Conservation (phyloP, 2,888 invertebrate species). For the Barypeithes pellucidus region DNA sequence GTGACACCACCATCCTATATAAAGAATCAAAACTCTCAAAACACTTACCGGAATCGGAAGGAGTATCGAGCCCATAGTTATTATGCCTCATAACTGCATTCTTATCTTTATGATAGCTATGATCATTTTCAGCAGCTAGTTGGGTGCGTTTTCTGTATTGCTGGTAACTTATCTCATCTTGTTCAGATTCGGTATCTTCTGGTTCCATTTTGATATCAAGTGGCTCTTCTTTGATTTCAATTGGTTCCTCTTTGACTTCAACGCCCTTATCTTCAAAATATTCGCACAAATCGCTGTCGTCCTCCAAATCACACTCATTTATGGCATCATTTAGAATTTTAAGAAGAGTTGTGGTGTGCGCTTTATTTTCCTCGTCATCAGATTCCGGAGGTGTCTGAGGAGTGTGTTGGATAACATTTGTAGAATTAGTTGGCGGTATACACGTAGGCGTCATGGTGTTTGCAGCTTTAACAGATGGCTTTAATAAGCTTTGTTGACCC, state of each 20-base stretch:
- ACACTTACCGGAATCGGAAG: constrained; percentile 90
- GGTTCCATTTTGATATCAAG: constrained; percentile 67
- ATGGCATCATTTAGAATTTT: constrained; percentile 64
- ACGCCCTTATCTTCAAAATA: constrained; percentile 64
- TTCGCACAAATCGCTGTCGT: constrained; percentile 65
- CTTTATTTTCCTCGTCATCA: constrained; percentile 67
- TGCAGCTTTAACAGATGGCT: constrained; percentile 58
- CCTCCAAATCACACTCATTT: constrained; percentile 62
- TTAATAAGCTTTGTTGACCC: constrained; percentile 60
- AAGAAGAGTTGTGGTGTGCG: constrained; percentile 57
- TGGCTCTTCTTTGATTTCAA: constrained; percentile 66
- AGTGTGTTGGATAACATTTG: constrained; percentile 40
- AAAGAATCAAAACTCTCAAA: constrained; percentile 1
- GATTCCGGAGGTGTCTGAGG: constrained; percentile 67
- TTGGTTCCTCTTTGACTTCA: constrained; percentile 61
- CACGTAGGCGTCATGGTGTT: constrained; percentile 35
- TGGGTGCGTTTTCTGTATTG: constrained; percentile 61
- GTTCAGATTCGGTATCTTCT: constrained; percentile 63
- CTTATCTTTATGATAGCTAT: constrained; percentile 80
- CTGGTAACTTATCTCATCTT: constrained; percentile 55
- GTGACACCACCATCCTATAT: background rate
- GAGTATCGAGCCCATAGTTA: constrained; percentile 85
- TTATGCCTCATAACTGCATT: constrained; percentile 75
- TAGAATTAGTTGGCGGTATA: constrained; percentile 12
- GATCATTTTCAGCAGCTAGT: constrained; percentile 73